Conservation (phyloP, 2,113 vertebrate genomes). For the Mola mola region DNA sequence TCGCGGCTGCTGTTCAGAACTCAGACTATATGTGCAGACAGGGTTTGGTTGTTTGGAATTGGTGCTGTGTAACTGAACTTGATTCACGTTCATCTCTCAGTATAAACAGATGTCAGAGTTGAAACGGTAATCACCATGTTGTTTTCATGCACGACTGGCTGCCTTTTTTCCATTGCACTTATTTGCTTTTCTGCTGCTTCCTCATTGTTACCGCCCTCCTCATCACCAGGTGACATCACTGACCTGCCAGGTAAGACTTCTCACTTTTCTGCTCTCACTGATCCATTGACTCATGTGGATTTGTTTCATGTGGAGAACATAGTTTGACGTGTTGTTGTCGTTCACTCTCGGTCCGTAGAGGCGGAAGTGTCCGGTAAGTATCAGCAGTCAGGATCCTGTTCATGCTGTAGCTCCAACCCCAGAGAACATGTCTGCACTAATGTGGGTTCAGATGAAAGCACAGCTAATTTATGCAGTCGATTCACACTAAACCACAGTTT, state of each 20-base stretch:
- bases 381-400: constrained; percentile 17
- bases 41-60: too few relatives aligned
- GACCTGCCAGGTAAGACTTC: constrained; percentile 90
- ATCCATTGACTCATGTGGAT: too few relatives aligned
- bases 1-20: too few relatives aligned
- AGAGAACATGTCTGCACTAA: constrained; percentile 11
- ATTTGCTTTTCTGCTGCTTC: constrained; percentile 83
- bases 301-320: background rate
- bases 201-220: constrained; percentile 86
- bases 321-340: constrained; percentile 25
- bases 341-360: constrained; percentile 50
- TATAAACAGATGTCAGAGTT: too few relatives aligned
- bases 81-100: too few relatives aligned
- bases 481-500: too few relatives aligned
- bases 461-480: too few relatives aligned
- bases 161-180: constrained; percentile 79
- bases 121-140: too few relatives aligned
- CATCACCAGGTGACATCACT: constrained; percentile 89
- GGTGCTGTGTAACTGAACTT: too few relatives aligned
- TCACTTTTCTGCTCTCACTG: background rate
- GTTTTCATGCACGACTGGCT: constrained; percentile 43
- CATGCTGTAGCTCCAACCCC: constrained; percentile 6
- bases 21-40: too few relatives aligned
- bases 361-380: constrained; percentile 61
- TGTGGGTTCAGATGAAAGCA: constrained; percentile 20